A percentile compares a stretch with the other conserved stretches of the same genome.
phyloP scores from a whole-genome alignment of 2,113 vertebrate species.

The Pterocles orientalis region DNA sequence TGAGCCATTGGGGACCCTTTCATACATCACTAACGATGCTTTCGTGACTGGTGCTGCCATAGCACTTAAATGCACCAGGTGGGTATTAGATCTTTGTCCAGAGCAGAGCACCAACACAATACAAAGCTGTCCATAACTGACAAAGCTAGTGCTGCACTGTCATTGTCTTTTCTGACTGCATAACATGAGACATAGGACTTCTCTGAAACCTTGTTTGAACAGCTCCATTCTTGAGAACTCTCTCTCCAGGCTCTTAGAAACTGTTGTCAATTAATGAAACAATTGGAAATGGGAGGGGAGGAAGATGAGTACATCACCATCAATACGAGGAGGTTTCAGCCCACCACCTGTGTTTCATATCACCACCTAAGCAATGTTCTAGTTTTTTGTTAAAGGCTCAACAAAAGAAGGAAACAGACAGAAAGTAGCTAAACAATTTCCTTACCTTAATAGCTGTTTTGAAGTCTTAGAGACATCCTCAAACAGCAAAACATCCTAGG shows the following conservation, averaged over 20 bases:
- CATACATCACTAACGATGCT: background rate
- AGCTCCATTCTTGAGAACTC: background rate
- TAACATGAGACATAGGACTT: background rate
- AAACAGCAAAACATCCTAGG: background rate
- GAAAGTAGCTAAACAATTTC: background rate
- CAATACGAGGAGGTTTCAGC: background rate
- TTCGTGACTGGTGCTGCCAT: background rate
- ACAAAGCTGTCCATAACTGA: background rate
- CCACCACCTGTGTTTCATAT: background rate
- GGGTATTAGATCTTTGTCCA: background rate
- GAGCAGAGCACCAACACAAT: background rate
- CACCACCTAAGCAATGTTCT: background rate
- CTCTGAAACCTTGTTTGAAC: background rate
- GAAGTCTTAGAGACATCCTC: background rate
- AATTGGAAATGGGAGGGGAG: background rate
- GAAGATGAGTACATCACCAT: background rate
- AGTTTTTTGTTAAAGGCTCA: background rate
- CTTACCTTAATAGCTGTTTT: background rate
- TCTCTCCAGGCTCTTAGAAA: background rate
- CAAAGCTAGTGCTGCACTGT: background rate
- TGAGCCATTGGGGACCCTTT: background rate
- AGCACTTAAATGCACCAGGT: background rate
- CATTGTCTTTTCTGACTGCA: background rate
- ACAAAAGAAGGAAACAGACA: slow-evolving; percentile 39
- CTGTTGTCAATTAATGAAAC: background rate